These are phyloP conservation scores for Aphidius ervi DNA, from an alignment of 1,140 invertebrate species.

Conservation along the genomic window DNA sequence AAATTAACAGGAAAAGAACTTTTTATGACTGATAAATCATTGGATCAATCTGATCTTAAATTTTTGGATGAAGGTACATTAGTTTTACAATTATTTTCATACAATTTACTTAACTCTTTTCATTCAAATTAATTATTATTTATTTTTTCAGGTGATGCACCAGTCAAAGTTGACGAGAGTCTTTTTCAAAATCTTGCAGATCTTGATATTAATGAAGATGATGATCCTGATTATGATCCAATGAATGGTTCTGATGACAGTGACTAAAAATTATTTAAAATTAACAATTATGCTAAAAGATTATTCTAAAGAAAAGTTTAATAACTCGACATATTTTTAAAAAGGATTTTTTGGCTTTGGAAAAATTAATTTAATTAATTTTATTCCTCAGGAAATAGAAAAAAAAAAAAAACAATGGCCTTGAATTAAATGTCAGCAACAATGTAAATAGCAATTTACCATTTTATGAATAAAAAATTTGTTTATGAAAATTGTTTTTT, in stretches of 20 bases:
- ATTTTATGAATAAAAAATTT: no score
- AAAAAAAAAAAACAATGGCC: no score
- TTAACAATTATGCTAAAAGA: no score
- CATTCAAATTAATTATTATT: background rate
- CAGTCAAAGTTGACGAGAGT: slow-evolving; percentile 89
- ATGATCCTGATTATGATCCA: slow-evolving; percentile 60
- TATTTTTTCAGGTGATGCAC: slow-evolving; percentile 63
- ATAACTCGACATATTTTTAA: no score
- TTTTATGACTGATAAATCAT: slow-evolving; percentile 85
- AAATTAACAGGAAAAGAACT: slow-evolving; percentile 83
- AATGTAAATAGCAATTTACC: no score
- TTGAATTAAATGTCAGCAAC: no score
- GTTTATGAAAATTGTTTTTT: no score
- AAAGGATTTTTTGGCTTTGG: no score
- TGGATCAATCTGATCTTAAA: slow-evolving; percentile 93
- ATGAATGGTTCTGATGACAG: slow-evolving; percentile 34
- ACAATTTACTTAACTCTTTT: slow-evolving; percentile 6
- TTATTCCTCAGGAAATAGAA: no score
- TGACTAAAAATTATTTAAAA: slow-evolving; percentile 26
- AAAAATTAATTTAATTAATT: no score
- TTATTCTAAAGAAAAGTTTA: no score
- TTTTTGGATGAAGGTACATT: slow-evolving; percentile 84
- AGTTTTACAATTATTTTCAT: slow-evolving; percentile 20
- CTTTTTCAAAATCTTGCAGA: slow-evolving; percentile 91
- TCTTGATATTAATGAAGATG: slow-evolving; percentile 70